Percentiles rank a stretch among this genome's conserved stretches.
Evolutionary conservation across 30 jellyfish, hydroid and myxozoan genomes (phyloP).

Genomic region (Cassiopea xamachana): DNA sequence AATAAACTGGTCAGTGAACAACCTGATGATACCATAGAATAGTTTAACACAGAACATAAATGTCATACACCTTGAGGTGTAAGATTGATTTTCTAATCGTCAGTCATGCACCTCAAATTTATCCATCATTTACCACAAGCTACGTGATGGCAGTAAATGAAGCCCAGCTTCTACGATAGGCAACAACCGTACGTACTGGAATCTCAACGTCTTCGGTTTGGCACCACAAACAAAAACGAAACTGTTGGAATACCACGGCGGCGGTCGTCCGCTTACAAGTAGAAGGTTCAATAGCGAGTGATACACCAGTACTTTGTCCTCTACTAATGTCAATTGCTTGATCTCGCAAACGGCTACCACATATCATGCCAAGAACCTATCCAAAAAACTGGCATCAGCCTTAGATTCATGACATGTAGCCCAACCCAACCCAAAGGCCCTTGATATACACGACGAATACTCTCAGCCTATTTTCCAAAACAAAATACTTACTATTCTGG

Average conservation of each 20-base stretch:
- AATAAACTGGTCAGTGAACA: conserved; percentile 10
- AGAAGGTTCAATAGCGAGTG: too few species aligned
- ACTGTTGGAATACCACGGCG: too few species aligned
- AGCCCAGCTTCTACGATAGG: neutral
- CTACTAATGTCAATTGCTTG: too few species aligned
- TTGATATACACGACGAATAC: neutral
- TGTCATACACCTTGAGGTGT: conserved; percentile 20
- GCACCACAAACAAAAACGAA: too few species aligned
- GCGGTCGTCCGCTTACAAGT: too few species aligned
- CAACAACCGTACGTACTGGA: too few species aligned
- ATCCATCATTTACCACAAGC: too few species aligned
- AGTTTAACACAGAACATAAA: neutral
- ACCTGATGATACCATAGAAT: neutral
- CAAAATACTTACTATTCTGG: conserved; percentile 94
- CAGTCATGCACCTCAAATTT: too few species aligned
- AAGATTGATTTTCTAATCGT: neutral
- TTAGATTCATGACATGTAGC: conserved; percentile 33
- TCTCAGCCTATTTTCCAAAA: neutral
- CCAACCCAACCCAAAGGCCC: conserved; percentile 59
- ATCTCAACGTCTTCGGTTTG: too few species aligned
- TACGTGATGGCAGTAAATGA: neutral
- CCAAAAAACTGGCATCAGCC: neutral
- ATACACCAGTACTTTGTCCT: too few species aligned
- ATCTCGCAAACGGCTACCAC: too few species aligned
- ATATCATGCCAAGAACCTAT: too few species aligned